Base-by-base conservation (phyloP, 2,113 vertebrate genomes). In the Rostratula benghalensis region DNA sequence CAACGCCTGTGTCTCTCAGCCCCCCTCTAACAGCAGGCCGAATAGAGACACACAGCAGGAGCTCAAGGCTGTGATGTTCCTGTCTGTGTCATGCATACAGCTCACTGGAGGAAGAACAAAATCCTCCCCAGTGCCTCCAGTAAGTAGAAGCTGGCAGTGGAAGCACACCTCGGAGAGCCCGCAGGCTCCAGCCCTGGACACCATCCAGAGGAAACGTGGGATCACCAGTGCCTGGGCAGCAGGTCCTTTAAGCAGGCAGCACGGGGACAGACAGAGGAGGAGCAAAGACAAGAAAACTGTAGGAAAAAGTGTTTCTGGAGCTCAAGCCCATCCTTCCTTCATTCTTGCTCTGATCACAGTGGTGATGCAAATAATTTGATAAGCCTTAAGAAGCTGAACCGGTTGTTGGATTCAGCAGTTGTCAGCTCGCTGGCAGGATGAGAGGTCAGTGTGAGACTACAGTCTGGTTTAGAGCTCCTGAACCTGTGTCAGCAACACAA, bases 251-350 rank as follows among this genome's bases (percentile, higher is more conserved):
- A 75, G 51, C 10, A 35, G 18, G 37, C 63, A 51, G 19, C 1
- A 3, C 35, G 30, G 61, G 74, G 27, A 39, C 68, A 84, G 68
- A 30, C 53, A 81, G 48, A 69, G 28, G 20, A 45, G 21, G 16
- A 46, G 17, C 28, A 41, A 53, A 57, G 64, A 43, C 73, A 74
- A 79, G 39, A 75, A 79, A 90, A 64, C 43, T 43, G 48, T n/a
- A 37, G 46, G 19, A 50, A 83, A 88, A 86, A 83, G 11, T 33
- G 37, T 70, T 78, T 67, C 82, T 75, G 30, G 43, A 93, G 68
- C 88, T 84, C 51, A n/a, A 39, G 65, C n/a, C 74, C 70, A 45
- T 78, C 43, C 78, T 87, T 87, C 41, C 50, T 89, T 91, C 46
- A 53, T 82, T 87, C 65, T 90, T 76, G 41, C 54, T 82, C 60